Percentiles rank a stretch among this genome's conserved stretches.
Evolutionary conservation across 2,113 vertebrate species (phyloP).

Genomic region (Ibidorhyncha struthersii): DNA sequence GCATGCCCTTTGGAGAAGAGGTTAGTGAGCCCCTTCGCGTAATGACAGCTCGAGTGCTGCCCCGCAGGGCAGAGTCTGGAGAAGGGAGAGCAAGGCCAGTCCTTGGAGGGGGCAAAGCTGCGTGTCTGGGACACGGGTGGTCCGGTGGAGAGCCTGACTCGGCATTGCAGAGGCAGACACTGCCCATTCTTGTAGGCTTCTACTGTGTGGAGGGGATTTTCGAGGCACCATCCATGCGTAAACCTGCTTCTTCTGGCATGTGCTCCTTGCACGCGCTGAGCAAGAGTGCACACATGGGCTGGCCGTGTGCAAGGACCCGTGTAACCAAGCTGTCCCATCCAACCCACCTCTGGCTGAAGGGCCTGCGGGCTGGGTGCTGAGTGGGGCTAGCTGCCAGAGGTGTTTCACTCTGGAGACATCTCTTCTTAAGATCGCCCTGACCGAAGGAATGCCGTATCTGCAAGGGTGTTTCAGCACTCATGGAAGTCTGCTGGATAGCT

Average conservation of each 20-base stretch:
- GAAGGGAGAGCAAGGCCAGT: not conserved
- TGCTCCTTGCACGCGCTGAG: not conserved
- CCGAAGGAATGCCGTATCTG: not conserved
- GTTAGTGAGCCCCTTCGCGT: not conserved
- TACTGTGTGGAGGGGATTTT: not conserved
- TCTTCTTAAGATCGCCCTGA: not conserved
- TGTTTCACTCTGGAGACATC: not conserved
- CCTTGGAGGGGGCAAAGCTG: not conserved
- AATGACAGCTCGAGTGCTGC: not conserved
- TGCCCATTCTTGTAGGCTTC: not conserved
- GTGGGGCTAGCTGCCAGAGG: not conserved
- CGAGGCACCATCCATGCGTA: not conserved
- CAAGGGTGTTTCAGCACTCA: not conserved
- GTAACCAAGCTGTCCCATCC: not conserved
- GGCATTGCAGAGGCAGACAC: not conserved
- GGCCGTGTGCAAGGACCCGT: not conserved
- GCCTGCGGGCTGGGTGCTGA: no score
- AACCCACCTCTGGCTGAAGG: not conserved
- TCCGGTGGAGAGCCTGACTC: accelerated
- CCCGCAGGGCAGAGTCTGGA: not conserved
- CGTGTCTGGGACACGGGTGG: not conserved
- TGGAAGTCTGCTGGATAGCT: not conserved
- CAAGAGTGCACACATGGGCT: not conserved
- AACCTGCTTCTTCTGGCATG: not conserved
- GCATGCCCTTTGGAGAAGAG: not conserved